Percentiles rank a stretch among this genome's conserved stretches.
phyloP scores from a whole-genome alignment of 2,888 invertebrate genomes.

The Bursaphelenchus okinawaensis region DNA sequence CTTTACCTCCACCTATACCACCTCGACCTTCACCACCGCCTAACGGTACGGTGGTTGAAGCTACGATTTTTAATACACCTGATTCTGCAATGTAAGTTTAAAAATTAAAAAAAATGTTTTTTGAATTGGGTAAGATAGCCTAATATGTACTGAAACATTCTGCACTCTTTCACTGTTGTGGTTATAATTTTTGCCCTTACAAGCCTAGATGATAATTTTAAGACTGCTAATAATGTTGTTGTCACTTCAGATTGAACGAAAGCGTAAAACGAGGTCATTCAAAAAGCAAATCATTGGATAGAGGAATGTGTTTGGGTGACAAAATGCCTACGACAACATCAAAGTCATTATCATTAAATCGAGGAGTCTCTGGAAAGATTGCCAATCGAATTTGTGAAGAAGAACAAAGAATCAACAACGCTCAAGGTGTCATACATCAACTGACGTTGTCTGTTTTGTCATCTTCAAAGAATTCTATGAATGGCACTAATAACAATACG shows the following conservation, averaged over 20 bases:
- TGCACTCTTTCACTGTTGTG: no score
- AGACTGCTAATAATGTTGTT: not conserved
- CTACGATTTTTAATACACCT: no score
- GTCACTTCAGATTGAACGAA: not conserved
- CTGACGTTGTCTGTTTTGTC: constrained; percentile 31
- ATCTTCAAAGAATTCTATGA: not conserved
- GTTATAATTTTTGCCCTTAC: no score
- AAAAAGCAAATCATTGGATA: constrained; percentile 51
- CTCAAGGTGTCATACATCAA: constrained; percentile 44
- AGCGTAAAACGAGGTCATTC: constrained; percentile 39
- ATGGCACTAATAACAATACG: constrained; percentile 9
- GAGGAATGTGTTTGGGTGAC: constrained; percentile 50
- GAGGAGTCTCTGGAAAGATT: constrained; percentile 32
- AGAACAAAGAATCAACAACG: constrained; percentile 35
- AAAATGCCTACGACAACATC: constrained; percentile 41
- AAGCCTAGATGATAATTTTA: not conserved
- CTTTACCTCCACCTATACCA: constrained; percentile 29
- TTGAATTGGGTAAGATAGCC: no score
- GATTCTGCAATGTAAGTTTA: no score
- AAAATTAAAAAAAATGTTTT: no score
- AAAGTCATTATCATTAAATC: constrained; percentile 43
- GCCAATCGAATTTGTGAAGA: constrained; percentile 42
- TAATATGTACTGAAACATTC: no score
- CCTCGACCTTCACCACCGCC: constrained; percentile 10
- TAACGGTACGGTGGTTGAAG: no score